Evolutionary conservation across 2,888 invertebrate genomes (phyloP).

Genomic region (Nymphalis urticae): DNA sequence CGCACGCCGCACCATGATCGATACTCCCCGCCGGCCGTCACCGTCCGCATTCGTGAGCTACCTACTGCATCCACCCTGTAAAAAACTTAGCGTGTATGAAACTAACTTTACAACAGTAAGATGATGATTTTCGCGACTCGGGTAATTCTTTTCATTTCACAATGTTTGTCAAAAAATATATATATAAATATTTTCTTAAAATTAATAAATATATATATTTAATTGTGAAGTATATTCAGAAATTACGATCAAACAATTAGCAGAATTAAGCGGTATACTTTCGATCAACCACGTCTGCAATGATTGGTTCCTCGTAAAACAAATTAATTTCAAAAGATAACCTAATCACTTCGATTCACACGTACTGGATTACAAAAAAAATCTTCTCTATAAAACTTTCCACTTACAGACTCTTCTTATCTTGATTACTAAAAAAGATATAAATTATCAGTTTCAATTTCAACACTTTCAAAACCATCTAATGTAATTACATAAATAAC

Average conservation of each 20-base stretch:
- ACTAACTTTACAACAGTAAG: not conserved
- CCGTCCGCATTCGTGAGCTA: conserved; percentile 24
- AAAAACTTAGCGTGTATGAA: conserved; percentile 2
- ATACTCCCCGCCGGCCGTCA: conserved; percentile 48
- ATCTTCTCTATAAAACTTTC: not conserved
- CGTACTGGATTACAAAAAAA: not conserved
- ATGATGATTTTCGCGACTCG: too few relatives aligned
- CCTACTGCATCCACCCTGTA: conserved; percentile 26
- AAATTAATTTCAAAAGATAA: conserved; percentile 14
- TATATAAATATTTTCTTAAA: too few relatives aligned
- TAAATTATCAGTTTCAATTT: not conserved
- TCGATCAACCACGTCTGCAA: not conserved
- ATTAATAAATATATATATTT: too few relatives aligned
- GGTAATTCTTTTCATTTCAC: too few relatives aligned
- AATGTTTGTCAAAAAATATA: too few relatives aligned
- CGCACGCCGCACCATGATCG: conserved; percentile 49
- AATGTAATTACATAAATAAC: not conserved
- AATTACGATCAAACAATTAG: not conserved
- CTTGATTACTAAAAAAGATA: not conserved
- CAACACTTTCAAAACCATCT: not conserved
- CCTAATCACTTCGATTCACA: conserved; percentile 1
- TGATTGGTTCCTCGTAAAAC: conserved; percentile 3
- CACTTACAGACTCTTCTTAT: not conserved
- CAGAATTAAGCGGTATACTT: not conserved
- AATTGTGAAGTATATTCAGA: not conserved